Base-by-base conservation (phyloP, 2,888 invertebrate species). In the Ptychoptera albimana region DNA sequence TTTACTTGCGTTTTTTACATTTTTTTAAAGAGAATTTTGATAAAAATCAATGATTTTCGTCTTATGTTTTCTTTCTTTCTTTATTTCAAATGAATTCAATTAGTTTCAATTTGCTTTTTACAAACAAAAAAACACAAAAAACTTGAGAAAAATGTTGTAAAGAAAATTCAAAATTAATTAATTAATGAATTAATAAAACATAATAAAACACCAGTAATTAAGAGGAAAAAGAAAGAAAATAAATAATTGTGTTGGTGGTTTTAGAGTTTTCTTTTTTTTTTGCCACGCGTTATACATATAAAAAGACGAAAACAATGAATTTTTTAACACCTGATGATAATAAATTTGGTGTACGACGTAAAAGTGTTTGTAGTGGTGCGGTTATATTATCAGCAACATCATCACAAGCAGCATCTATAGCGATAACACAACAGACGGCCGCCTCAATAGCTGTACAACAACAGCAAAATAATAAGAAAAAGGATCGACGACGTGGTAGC, bases 321-420 rank as follows among this genome's bases (percentile, higher is more conserved):
- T 58, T 61, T 44, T 54, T 60, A 32, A 58, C 61, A 31, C 60
- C 61, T 35, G 60, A 60, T 45, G 60, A 60, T 50, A 56, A 58
- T 46, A 56, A 60, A 43, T 55, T 53, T 48, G 57, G 57, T 30
- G 54, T 58, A 29, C 59, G 62, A 32, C 58, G 62, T 35, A 62
- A 58, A 49, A 62, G 61, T 50, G 53, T 63, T 12, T 62, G 62
- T 45, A 61, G 59, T 50, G 61, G 59, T 39, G 52, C 58, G 1
- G 9, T 32, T 32, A 51, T 60, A 31, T 50, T 59, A 39, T 51
- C 56, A 15, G 47, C 59, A 29, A 50, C 56, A 13, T 50, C 46
- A 42, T 46, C 48, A 36, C 52, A 42, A 43, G 47, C 47, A 40
- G 47, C 43, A 31, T 44, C 42, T 41, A 39, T 50, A n/a, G 52